Percentiles rank a stretch among this genome's conserved stretches.
Conservation (phyloP, 2,113 vertebrate genomes). For the Eulemur rufifrons region DNA sequence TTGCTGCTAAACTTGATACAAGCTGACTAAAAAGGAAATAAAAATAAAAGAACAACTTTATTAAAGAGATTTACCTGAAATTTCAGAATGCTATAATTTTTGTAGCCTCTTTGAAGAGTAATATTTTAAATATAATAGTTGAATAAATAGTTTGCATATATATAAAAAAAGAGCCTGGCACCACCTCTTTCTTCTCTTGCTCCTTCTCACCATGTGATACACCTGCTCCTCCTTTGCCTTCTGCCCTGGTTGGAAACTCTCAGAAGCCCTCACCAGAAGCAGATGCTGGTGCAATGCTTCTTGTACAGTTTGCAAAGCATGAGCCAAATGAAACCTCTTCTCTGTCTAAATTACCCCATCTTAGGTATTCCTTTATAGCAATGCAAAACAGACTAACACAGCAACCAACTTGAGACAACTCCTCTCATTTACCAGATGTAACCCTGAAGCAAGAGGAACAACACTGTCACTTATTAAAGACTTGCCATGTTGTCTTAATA, state of each 20-base stretch:
- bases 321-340: too few species aligned
- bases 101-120: slow-evolving; percentile 8
- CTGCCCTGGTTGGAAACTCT: too few species aligned
- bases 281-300: too few species aligned
- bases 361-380: too few species aligned
- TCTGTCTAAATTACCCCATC: too few species aligned
- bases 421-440: background rate
- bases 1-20: background rate
- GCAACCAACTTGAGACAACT: background rate
- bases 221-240: too few species aligned
- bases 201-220: too few species aligned
- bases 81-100: slow-evolving; percentile 29
- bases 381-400: too few species aligned
- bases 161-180: background rate
- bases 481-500: background rate
- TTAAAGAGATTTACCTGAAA: slow-evolving; percentile 45
- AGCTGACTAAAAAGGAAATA: background rate
- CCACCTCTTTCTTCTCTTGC: too few species aligned
- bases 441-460: background rate
- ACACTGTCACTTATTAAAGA: background rate
- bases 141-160: slow-evolving; percentile 51
- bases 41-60: background rate
- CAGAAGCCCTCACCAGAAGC: too few species aligned
- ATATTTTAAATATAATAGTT: slow-evolving; percentile 47
- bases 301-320: too few species aligned